phyloP scores from a whole-genome alignment of 2,797 vertebrate genomes.

The Rhinichthys osculus region DNA sequence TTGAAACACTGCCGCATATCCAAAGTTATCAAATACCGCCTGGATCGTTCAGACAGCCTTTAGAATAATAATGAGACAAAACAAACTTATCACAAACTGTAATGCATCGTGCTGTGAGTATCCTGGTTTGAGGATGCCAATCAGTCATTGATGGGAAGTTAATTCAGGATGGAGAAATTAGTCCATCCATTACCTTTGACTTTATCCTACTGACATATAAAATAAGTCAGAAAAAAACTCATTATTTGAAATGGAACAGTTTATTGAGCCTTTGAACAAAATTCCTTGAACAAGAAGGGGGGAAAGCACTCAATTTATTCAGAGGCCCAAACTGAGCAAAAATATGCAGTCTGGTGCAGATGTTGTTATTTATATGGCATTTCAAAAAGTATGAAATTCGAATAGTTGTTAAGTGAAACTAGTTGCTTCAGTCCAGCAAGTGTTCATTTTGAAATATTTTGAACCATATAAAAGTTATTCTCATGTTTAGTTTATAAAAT shows the following conservation, averaged over 20 bases:
- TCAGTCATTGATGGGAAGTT: conserved; percentile 18
- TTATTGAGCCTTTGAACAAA: neutral
- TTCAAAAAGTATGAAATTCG: neutral
- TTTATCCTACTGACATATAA: neutral
- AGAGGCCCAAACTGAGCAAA: neutral
- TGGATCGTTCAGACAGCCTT: conserved; percentile 23
- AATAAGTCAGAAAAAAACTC: neutral
- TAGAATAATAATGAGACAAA: conserved; percentile 35
- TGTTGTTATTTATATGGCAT: neutral
- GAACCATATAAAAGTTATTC: neutral
- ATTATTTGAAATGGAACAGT: neutral
- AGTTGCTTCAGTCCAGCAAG: neutral
- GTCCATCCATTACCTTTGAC: neutral
- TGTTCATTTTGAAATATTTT: neutral
- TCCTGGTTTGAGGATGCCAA: conserved; percentile 5
- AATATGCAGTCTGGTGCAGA: neutral
- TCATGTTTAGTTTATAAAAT: neutral
- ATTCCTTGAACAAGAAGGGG: neutral
- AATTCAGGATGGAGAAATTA: conserved; percentile 15
- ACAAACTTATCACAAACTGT: conserved; percentile 19
- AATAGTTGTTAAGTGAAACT: neutral
- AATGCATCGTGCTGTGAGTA: neutral
- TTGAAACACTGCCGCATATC: neutral
- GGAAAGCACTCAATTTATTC: neutral
- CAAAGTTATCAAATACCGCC: conserved; percentile 31